phyloP scores from a whole-genome alignment of 2,113 vertebrate genomes.

The Lasiurus borealis region DNA sequence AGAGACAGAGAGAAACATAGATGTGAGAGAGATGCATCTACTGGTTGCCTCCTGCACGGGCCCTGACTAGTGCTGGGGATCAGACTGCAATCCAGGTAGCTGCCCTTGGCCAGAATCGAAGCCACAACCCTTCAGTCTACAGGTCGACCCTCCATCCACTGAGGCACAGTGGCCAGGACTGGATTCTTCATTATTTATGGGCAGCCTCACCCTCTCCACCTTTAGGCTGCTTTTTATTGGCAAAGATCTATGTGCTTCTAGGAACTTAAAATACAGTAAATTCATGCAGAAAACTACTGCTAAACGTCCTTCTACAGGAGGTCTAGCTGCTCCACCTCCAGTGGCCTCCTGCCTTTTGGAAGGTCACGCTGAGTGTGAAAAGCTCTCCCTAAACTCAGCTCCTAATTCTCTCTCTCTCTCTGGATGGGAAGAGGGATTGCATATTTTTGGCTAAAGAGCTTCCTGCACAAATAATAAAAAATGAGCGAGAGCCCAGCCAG shows the following conservation, averaged over 20 bases:
- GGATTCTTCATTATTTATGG: not conserved
- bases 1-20: no score
- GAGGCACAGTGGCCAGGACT: no score
- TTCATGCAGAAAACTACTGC: not conserved
- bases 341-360: not conserved
- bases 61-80: no score
- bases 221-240: conserved; percentile 26
- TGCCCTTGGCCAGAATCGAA: no score
- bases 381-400: not conserved
- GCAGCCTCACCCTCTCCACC: not conserved
- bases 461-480: conserved; percentile 54
- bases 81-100: no score
- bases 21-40: no score
- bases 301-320: not conserved
- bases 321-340: not conserved
- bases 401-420: not conserved
- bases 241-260: not conserved
- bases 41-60: no score
- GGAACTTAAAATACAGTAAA: not conserved
- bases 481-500: not conserved
- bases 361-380: not conserved
- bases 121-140: no score
- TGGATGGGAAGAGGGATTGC: not conserved
- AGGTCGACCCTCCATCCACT: no score
- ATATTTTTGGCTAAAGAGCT: not conserved